Evolutionary conservation across 2,797 vertebrate genomes (phyloP).

Genomic region (Mormyrus hasselquistii): DNA sequence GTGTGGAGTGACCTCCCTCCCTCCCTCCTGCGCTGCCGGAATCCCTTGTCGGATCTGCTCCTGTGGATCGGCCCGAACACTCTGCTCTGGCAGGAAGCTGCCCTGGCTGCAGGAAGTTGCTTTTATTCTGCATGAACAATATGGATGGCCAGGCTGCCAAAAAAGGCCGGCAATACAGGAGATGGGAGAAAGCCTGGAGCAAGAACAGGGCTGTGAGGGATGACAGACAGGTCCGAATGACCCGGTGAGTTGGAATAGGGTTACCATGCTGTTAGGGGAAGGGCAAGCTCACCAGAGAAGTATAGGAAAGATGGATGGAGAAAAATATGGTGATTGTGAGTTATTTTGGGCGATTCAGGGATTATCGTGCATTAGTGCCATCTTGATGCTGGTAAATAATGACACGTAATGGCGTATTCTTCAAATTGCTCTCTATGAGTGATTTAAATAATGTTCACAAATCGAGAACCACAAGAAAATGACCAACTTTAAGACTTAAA

Average conservation of each 20-base stretch:
- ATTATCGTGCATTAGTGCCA: neutral
- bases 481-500: neutral
- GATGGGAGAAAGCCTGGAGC: neutral
- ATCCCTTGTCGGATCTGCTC: neutral
- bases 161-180: neutral
- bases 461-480: neutral
- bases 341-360: neutral
- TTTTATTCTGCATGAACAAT: slow-evolving; percentile 25
- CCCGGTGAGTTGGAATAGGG: neutral
- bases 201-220: neutral
- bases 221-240: neutral
- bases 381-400: neutral
- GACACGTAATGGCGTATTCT: neutral
- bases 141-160: neutral
- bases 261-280: neutral
- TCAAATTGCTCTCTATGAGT: neutral
- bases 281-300: neutral
- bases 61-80: neutral
- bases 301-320: neutral
- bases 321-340: neutral
- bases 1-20: neutral
- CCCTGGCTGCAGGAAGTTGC: slow-evolving; percentile 12
- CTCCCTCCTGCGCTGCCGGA: neutral
- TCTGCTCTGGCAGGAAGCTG: slow-evolving; percentile 23
- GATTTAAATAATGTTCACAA: neutral